A percentile compares a stretch with the other conserved stretches of the same genome.
Evolutionary conservation across 2,113 vertebrate genomes (phyloP).

Genomic region (Castor canadensis): DNA sequence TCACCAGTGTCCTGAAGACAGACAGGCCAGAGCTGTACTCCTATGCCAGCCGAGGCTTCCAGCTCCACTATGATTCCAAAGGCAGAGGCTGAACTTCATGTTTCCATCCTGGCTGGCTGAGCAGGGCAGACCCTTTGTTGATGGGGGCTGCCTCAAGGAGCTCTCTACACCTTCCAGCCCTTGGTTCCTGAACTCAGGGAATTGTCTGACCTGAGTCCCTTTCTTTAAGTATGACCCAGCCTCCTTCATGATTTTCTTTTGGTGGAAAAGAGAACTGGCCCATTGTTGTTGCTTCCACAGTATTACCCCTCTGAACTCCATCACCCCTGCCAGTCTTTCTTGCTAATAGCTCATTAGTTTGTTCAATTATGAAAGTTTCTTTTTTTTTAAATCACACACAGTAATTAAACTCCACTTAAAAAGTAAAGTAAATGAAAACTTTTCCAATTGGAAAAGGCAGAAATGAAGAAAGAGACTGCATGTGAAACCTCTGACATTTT

Average conservation of each 20-base stretch:
- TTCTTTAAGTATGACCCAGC: accelerated
- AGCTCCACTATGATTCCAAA: too few relatives aligned
- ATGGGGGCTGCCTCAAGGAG: not conserved
- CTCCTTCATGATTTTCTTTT: not conserved
- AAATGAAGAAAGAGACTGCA: accelerated
- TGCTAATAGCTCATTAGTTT: accelerated
- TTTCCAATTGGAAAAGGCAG: not conserved
- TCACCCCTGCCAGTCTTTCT: not conserved
- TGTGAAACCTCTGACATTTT: not conserved
- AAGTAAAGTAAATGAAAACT: not conserved
- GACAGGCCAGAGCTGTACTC: not conserved
- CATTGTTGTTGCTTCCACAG: too few relatives aligned
- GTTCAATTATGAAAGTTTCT: too few relatives aligned
- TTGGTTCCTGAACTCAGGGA: too few relatives aligned
- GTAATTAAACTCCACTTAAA: not conserved
- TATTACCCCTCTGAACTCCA: too few relatives aligned
- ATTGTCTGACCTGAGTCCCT: accelerated
- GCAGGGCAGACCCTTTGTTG: too few relatives aligned
- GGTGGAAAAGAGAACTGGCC: accelerated
- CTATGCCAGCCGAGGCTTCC: accelerated
- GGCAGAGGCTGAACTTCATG: too few relatives aligned
- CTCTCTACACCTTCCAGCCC: not conserved
- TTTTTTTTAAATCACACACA: not conserved
- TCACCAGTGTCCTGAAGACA: not conserved
- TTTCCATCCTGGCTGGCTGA: too few relatives aligned